A percentile compares a stretch with the other conserved stretches of the same genome.
These are phyloP conservation scores for Capitella teleta DNA, from an alignment of 1,140 invertebrate genomes.

Conservation along the genomic window DNA sequence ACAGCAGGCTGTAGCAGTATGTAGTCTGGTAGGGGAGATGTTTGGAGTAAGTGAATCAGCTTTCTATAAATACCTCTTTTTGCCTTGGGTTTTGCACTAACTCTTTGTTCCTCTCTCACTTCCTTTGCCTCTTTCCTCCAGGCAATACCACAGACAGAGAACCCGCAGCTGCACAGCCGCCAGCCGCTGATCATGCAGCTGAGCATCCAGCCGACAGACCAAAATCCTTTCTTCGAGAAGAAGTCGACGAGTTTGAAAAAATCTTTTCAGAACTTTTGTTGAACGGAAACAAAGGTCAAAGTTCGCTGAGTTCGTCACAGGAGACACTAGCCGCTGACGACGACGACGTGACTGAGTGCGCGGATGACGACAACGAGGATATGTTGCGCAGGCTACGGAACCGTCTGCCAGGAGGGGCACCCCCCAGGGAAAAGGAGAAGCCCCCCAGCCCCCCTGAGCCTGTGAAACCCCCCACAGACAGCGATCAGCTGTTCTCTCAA, in stretches of 20 bases:
- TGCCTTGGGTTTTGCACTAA: too few species aligned
- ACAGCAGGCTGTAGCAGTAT: too few species aligned
- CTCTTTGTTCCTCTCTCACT: too few species aligned
- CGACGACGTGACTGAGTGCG: background rate
- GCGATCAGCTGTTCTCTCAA: constrained; percentile 9
- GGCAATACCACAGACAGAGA: too few species aligned
- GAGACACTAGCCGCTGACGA: background rate
- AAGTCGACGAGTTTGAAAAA: constrained; percentile 6
- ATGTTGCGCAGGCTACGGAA: background rate
- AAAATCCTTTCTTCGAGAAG: constrained; percentile 9
- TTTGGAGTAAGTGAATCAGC: too few species aligned
- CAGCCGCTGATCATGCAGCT: too few species aligned
- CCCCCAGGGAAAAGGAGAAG: background rate
- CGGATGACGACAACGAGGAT: background rate
- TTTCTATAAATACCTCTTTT: too few species aligned
- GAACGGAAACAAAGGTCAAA: background rate
- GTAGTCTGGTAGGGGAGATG: too few species aligned
- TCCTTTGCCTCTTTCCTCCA: too few species aligned
- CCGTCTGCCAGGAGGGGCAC: too few species aligned
- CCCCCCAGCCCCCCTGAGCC: background rate
- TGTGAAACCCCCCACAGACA: background rate
- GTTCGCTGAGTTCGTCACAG: background rate
- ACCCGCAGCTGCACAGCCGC: too few species aligned
- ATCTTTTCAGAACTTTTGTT: constrained; percentile 7
- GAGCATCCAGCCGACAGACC: constrained; percentile 1